Conservation (phyloP, 2,888 invertebrate genomes). For the Hecatera dysodea region DNA sequence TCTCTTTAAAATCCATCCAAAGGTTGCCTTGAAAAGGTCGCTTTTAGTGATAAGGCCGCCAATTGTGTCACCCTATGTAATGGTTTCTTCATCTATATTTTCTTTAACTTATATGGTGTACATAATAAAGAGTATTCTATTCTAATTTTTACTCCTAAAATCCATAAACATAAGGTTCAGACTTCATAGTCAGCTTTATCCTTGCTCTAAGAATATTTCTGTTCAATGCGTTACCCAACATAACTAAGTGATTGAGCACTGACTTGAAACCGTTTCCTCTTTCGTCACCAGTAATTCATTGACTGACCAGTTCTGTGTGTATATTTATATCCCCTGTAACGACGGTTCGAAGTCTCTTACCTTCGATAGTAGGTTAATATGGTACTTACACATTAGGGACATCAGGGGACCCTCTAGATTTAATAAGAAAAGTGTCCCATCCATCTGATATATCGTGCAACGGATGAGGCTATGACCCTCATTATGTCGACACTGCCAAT, state of each 20-base stretch:
- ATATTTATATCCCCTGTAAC: slow-evolving; percentile 19
- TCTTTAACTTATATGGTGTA: no score
- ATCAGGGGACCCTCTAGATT: slow-evolving; percentile 37
- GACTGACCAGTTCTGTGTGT: slow-evolving; percentile 6
- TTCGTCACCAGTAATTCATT: slow-evolving; percentile 16
- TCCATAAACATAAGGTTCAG: neutral
- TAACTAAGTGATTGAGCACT: slow-evolving; percentile 13
- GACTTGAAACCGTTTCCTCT: slow-evolving; percentile 11
- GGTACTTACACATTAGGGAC: slow-evolving; percentile 21
- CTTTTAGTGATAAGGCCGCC: no score
- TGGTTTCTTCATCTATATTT: no score
- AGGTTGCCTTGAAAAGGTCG: no score
- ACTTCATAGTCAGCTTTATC: neutral
- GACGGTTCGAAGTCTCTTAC: slow-evolving; percentile 25
- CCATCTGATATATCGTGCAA: slow-evolving; percentile 9
- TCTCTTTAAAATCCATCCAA: no score
- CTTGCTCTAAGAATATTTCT: neutral
- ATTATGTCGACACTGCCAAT: slow-evolving; percentile 39
- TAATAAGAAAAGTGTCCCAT: slow-evolving; percentile 58
- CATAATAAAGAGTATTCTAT: no score
- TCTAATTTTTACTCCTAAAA: no score
- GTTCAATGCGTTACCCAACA: neutral
- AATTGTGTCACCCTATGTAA: no score
- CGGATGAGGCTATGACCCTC: slow-evolving; percentile 34
- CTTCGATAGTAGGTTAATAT: slow-evolving; percentile 39